phyloP scores from a whole-genome alignment of 2,797 vertebrate species.

The Cheracebus regulus region DNA sequence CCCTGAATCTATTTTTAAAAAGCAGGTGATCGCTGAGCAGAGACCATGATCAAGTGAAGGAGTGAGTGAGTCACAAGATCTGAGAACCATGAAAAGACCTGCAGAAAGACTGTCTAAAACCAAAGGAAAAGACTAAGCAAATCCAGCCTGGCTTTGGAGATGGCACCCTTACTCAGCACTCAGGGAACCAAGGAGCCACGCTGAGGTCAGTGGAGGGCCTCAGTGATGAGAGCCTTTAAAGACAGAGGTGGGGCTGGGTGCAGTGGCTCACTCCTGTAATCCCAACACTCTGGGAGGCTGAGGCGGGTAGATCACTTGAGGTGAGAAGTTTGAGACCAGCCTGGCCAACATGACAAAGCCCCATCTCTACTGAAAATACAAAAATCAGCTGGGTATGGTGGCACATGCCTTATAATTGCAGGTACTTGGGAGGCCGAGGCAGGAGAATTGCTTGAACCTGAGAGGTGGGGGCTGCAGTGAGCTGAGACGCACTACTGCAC shows the following conservation, averaged over 20 bases:
- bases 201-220: background rate
- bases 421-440: background rate
- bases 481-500: too few relatives aligned
- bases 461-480: background rate
- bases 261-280: background rate
- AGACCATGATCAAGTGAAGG: background rate
- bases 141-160: background rate
- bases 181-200: background rate
- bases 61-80: background rate
- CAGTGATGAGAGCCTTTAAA: background rate
- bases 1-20: background rate
- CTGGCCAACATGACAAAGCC: background rate
- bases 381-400: background rate
- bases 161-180: background rate
- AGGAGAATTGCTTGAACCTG: background rate
- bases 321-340: background rate
- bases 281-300: background rate
- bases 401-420: rapidly evolving
- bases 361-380: background rate
- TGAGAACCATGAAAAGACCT: background rate
- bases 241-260: too few relatives aligned
- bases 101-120: background rate
- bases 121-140: background rate
- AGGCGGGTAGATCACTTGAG: background rate
- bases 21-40: background rate